These are phyloP conservation scores for Ennomos fuscantarius DNA, from an alignment of 2,888 invertebrate genomes.

Conservation along the genomic window DNA sequence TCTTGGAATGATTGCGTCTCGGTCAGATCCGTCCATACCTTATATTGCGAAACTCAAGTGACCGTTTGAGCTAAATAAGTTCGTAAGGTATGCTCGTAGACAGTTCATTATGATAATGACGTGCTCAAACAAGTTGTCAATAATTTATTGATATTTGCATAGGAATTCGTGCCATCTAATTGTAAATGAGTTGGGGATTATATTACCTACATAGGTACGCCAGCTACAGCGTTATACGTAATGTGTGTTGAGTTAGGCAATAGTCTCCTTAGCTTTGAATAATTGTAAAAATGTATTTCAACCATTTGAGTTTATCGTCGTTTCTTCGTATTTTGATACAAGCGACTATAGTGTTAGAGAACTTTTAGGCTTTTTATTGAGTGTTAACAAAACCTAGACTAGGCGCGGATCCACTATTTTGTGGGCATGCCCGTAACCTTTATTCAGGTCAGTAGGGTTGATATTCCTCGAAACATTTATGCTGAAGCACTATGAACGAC, in stretches of 20 bases:
- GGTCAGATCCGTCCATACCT: slow-evolving; percentile 15
- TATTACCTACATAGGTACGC: not conserved
- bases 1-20: slow-evolving; percentile 3
- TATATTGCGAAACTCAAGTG: slow-evolving; percentile 16
- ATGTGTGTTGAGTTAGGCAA: not conserved
- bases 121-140: slow-evolving; percentile 42
- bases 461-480: too few species aligned
- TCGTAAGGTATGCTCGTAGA: slow-evolving; percentile 35
- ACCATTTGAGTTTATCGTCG: too few species aligned
- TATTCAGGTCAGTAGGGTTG: too few species aligned
- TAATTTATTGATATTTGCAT: slow-evolving; percentile 49
- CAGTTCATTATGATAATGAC: slow-evolving; percentile 45
- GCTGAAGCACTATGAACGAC: too few species aligned
- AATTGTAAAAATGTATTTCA: too few species aligned
- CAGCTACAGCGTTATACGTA: not conserved
- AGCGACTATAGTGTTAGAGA: too few species aligned
- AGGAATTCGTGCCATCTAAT: slow-evolving; percentile 40
- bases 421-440: too few species aligned
- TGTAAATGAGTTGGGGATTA: slow-evolving; percentile 10
- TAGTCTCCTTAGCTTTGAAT: not conserved
- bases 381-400: too few species aligned
- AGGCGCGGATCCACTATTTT: too few species aligned
- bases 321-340: too few species aligned
- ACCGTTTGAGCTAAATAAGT: slow-evolving; percentile 34
- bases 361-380: too few species aligned